Evolutionary conservation across 1,140 invertebrate species (phyloP).

Genomic region (Triops longicaudatus): DNA sequence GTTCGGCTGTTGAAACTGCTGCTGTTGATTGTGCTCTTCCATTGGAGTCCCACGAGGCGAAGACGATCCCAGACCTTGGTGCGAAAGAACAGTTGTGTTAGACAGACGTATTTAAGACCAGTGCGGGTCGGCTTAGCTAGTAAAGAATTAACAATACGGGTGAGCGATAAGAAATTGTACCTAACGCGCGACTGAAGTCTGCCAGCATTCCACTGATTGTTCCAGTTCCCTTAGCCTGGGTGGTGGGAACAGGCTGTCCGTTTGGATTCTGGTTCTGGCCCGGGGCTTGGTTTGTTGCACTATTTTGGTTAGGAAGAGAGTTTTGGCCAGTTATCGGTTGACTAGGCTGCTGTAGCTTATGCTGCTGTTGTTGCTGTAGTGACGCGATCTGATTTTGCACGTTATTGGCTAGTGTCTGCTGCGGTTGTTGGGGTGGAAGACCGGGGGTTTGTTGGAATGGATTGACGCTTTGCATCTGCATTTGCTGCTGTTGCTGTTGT

Average conservation of each 20-base stretch:
- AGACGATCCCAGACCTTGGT: slow-evolving; percentile 20
- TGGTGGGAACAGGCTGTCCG: slow-evolving; percentile 17
- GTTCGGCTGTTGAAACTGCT: slow-evolving; percentile 20
- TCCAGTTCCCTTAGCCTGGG: slow-evolving; percentile 31
- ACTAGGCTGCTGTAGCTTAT: slow-evolving; percentile 31
- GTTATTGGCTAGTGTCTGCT: slow-evolving; percentile 28
- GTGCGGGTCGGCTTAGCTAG: background rate
- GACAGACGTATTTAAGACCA: background rate
- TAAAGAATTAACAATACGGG: background rate
- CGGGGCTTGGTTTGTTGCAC: slow-evolving; percentile 16
- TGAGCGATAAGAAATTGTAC: slow-evolving; percentile 33
- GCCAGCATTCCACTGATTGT: slow-evolving; percentile 47
- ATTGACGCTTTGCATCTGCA: slow-evolving; percentile 21
- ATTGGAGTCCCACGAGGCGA: background rate
- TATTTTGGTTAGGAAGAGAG: slow-evolving; percentile 30
- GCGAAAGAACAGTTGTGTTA: slow-evolving; percentile 24
- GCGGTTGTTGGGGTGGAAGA: slow-evolving; percentile 27
- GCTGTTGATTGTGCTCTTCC: slow-evolving; percentile 24
- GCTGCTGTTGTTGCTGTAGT: slow-evolving; percentile 32
- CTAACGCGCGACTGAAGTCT: slow-evolving; percentile 46
- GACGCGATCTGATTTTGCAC: slow-evolving; percentile 29
- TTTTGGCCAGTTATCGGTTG: slow-evolving; percentile 26
- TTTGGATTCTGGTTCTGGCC: slow-evolving; percentile 21
- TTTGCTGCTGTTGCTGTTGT: slow-evolving; percentile 27
- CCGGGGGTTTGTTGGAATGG: background rate